phyloP scores from a whole-genome alignment of 2,113 vertebrate species.

The Naja naja region DNA sequence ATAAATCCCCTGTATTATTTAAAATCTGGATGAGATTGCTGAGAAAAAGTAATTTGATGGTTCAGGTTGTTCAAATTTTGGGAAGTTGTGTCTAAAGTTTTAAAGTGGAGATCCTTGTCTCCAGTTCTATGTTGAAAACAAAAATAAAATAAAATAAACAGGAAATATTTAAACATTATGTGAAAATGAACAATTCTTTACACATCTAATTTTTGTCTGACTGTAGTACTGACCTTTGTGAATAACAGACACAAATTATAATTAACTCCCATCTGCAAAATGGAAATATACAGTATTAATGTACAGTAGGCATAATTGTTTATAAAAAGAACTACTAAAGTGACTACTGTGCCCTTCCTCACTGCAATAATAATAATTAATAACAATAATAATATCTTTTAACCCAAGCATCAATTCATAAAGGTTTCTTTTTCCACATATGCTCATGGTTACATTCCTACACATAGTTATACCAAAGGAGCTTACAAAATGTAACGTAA shows the following conservation, averaged over 20 bases:
- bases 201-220: slow-evolving; percentile 56
- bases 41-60: background rate
- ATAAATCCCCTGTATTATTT: background rate
- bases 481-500: background rate
- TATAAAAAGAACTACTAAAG: background rate
- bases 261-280: slow-evolving; percentile 14
- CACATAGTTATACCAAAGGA: background rate
- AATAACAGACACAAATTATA: slow-evolving; percentile 48
- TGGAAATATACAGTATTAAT: slow-evolving; percentile 9
- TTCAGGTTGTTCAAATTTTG: background rate
- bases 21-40: background rate
- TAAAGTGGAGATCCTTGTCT: background rate
- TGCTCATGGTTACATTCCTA: background rate
- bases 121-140: background rate
- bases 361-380: background rate
- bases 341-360: background rate
- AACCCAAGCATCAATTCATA: background rate
- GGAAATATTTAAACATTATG: slow-evolving; percentile 14
- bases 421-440: background rate
- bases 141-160: background rate
- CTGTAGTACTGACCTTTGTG: slow-evolving; percentile 50
- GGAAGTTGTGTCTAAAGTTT: background rate
- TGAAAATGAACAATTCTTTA: slow-evolving; percentile 44
- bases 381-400: background rate
- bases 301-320: background rate